Percentiles rank a stretch among this genome's conserved stretches.
Evolutionary conservation across 2,113 vertebrate species (phyloP).

Genomic region (Lagenorhynchus albirostris): DNA sequence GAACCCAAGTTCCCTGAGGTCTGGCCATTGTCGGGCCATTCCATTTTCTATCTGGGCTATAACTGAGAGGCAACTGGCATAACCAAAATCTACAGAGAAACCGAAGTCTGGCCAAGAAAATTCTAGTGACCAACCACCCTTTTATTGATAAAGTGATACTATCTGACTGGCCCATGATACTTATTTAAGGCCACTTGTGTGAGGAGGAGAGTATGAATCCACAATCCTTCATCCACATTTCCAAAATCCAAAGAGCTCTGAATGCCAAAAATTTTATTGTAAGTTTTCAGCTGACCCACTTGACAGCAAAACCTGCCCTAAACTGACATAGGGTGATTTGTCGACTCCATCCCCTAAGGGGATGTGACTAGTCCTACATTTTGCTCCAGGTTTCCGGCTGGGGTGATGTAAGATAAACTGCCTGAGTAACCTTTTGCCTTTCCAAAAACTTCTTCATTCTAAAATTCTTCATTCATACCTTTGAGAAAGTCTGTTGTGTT

Average conservation of each 20-base stretch:
- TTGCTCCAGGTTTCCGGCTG: background rate
- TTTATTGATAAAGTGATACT: background rate
- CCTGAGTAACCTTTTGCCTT: background rate
- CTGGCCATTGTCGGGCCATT: background rate
- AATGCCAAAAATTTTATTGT: background rate
- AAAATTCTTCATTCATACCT: background rate
- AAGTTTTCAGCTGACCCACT: background rate
- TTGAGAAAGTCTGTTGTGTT: background rate
- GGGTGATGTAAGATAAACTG: background rate
- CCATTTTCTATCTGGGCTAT: background rate
- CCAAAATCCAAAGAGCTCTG: background rate
- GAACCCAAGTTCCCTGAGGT: background rate
- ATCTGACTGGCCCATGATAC: background rate
- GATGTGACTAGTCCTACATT: background rate
- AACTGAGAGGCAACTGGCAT: background rate
- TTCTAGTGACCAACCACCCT: background rate
- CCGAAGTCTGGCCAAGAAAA: background rate
- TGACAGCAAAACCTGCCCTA: background rate
- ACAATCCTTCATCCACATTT: background rate
- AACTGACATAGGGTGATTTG: accelerated
- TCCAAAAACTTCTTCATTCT: background rate
- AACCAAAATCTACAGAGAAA: background rate
- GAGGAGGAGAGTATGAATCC: background rate
- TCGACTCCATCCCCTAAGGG: background rate
- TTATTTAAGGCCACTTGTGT: background rate